Percentiles rank a stretch among this genome's conserved stretches.
phyloP scores from a whole-genome alignment of 2,888 invertebrate genomes.

The Ditula angustiorana region DNA sequence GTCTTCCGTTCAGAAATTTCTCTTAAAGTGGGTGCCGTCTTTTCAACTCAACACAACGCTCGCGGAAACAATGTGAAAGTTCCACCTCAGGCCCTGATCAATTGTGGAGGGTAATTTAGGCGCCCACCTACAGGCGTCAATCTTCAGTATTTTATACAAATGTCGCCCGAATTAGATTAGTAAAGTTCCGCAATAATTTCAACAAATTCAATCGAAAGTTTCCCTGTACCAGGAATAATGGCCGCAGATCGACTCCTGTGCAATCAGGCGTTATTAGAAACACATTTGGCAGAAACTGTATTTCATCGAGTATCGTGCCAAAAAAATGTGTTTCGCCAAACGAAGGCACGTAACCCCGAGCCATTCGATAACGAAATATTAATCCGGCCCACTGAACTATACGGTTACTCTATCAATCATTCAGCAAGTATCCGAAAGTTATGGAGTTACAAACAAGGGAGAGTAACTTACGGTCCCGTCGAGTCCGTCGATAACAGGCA shows the following conservation, averaged over 20 bases:
- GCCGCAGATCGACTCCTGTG: not conserved
- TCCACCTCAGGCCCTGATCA: constrained; percentile 45
- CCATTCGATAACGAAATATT: constrained; percentile 38
- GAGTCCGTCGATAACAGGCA: constrained; percentile 41
- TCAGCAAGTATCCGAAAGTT: constrained; percentile 46
- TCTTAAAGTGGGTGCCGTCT: constrained; percentile 54
- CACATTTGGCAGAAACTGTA: constrained; percentile 43
- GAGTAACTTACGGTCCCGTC: constrained; percentile 52
- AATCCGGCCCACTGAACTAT: constrained; percentile 39
- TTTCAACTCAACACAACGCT: constrained; percentile 60
- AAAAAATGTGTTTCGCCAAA: constrained; percentile 38
- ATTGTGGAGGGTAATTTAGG: constrained; percentile 44
- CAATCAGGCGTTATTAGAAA: constrained; percentile 42
- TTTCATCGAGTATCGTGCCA: constrained; percentile 37
- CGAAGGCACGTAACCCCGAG: constrained; percentile 34
- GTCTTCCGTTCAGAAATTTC: constrained; percentile 66
- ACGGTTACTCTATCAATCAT: constrained; percentile 47
- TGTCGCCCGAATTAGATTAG: constrained; percentile 43
- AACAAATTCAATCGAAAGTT: constrained; percentile 23
- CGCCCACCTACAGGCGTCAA: constrained; percentile 39
- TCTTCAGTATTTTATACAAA: constrained; percentile 30
- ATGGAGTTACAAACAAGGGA: constrained; percentile 44
- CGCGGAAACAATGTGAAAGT: constrained; percentile 54
- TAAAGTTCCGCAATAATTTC: constrained; percentile 51
- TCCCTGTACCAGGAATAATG: constrained; percentile 4